phyloP scores from a whole-genome alignment of 53 echinoderm and acorn worm genomes.

The Crossaster papposus region DNA sequence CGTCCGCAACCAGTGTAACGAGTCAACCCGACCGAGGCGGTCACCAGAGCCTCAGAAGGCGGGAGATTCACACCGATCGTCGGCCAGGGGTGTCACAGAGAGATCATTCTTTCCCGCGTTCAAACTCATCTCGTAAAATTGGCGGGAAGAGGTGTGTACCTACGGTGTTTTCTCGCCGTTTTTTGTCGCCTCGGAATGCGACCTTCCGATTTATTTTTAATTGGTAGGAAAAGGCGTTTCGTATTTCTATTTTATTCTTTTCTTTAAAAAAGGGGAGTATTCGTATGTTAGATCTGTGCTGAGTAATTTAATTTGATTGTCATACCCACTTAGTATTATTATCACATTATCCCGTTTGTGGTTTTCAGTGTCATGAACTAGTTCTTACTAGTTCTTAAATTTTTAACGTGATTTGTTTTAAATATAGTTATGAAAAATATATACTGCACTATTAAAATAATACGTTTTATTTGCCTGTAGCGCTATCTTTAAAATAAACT shows the following conservation, averaged over 20 bases:
- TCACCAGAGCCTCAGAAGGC: slow-evolving; percentile 1
- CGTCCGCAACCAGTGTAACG: neutral
- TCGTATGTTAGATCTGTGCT: neutral
- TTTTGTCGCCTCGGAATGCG: slow-evolving; percentile 28
- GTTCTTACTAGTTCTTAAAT: no score
- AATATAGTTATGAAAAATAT: no score
- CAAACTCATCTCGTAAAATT: neutral
- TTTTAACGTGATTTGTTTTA: no score
- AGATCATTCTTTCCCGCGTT: neutral
- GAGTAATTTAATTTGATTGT: neutral
- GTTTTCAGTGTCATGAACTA: no score
- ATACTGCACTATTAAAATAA: no score
- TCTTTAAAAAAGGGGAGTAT: neutral
- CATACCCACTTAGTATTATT: neutral
- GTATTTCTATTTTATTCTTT: no score
- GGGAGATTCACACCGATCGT: slow-evolving; percentile 29
- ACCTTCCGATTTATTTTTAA: slow-evolving; percentile 47
- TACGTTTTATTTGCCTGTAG: no score
- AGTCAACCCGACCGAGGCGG: slow-evolving; percentile 10
- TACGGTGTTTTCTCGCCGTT: slow-evolving; percentile 1
- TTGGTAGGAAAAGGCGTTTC: neutral
- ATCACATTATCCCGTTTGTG: no score
- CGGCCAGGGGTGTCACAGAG: neutral
- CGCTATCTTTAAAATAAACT: no score
- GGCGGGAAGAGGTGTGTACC: neutral